Evolutionary conservation across 2,888 invertebrate species (phyloP).

Genomic region (Sarcophaga rosellei): DNA sequence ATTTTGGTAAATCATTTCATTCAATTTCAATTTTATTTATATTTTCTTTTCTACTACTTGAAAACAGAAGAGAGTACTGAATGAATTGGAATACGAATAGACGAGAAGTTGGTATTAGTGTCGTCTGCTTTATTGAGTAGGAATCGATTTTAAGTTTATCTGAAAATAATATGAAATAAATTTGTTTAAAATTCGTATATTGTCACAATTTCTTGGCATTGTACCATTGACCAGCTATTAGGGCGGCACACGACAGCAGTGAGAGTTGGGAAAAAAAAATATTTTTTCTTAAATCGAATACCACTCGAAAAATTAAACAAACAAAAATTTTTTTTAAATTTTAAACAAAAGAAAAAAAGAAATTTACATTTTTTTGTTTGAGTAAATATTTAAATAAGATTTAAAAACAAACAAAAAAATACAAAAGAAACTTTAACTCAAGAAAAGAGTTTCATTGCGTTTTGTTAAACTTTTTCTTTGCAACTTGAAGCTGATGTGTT

Average conservation of each 20-base stretch:
- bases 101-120: not conserved
- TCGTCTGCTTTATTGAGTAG: slow-evolving; percentile 56
- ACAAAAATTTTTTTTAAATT: not conserved
- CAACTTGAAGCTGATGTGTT: slow-evolving; percentile 18
- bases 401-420: slow-evolving; percentile 2
- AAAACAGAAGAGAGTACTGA: not conserved
- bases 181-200: slow-evolving; percentile 78
- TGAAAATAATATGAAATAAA: slow-evolving; percentile 44
- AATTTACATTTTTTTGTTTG: slow-evolving; percentile 38
- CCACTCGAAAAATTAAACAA: not conserved
- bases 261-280: slow-evolving; percentile 44
- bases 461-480: not conserved
- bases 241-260: slow-evolving; percentile 58
- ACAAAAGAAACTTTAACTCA: slow-evolving; percentile 11
- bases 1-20: slow-evolving; percentile 60
- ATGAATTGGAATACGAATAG: not conserved
- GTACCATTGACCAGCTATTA: slow-evolving; percentile 71
- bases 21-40: slow-evolving; percentile 42
- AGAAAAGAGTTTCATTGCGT: slow-evolving; percentile 1
- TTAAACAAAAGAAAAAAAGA: not conserved
- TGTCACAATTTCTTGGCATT: slow-evolving; percentile 78
- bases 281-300: slow-evolving; percentile 2
- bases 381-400: not conserved
- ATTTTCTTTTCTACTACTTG: slow-evolving; percentile 53
- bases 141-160: slow-evolving; percentile 27